These are phyloP conservation scores for Pammene aurita DNA, from an alignment of 2,888 invertebrate species.

Conservation along the genomic window DNA sequence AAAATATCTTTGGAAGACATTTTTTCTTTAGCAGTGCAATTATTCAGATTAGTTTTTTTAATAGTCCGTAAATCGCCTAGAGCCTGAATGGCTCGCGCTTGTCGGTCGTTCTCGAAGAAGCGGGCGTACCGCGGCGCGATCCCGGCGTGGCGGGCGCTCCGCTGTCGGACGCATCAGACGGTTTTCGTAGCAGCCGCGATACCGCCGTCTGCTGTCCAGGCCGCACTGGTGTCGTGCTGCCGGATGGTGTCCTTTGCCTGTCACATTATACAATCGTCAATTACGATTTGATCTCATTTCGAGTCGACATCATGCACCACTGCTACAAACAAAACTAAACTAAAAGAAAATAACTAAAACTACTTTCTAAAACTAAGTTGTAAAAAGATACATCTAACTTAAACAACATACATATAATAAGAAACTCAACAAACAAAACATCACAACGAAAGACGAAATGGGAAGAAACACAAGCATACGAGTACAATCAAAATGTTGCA, in stretches of 20 bases:
- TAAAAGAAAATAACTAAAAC: constrained; percentile 29
- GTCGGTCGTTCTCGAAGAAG: constrained; percentile 75
- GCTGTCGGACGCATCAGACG: constrained; percentile 87
- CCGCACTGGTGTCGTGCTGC: constrained; percentile 88
- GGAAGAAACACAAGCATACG: constrained; percentile 48
- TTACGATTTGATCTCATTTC: constrained; percentile 41
- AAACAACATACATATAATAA: constrained; percentile 19
- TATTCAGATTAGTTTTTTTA: constrained; percentile 37
- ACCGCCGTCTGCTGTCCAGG: constrained; percentile 85
- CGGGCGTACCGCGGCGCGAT: constrained; percentile 71
- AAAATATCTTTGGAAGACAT: constrained; percentile 36
- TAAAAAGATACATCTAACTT: constrained; percentile 13
- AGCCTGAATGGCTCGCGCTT: constrained; percentile 90
- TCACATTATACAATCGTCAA: constrained; percentile 42
- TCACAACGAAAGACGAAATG: constrained; percentile 44
- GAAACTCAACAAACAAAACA: constrained; percentile 45
- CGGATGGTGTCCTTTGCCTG: constrained; percentile 90
- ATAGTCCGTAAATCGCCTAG: constrained; percentile 70
- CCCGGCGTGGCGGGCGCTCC: constrained; percentile 78
- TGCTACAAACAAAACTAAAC: constrained; percentile 28
- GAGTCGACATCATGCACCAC: constrained; percentile 45
- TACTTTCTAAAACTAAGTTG: constrained; percentile 13
- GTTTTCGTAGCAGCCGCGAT: constrained; percentile 85
- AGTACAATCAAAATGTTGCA: constrained; percentile 48
- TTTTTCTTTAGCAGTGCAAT: constrained; percentile 46